Conservation (phyloP, 2,888 invertebrate genomes). For the Hirtodrosophila histrioides region DNA sequence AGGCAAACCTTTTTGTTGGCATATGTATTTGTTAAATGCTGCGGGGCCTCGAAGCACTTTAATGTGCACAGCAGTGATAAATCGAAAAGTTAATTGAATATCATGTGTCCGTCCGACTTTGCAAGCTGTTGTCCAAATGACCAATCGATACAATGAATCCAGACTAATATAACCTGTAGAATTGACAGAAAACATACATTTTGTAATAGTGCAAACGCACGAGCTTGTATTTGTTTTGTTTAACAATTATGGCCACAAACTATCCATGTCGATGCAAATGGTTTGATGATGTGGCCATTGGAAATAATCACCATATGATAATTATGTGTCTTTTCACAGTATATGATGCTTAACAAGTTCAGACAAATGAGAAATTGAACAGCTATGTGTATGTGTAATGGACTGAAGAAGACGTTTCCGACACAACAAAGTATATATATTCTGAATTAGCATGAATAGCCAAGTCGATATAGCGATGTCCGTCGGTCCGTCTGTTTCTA, state of each 20-base stretch:
- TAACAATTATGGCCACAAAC: not conserved
- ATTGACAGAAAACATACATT: not conserved
- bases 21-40: conserved; percentile 29
- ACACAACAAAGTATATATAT: too few relatives aligned
- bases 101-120: conserved; percentile 17
- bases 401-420: too few relatives aligned
- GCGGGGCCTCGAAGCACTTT: conserved; percentile 16
- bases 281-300: conserved; percentile 2
- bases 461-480: too few relatives aligned
- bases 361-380: too few relatives aligned
- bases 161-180: not conserved
- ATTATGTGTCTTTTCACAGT: not conserved
- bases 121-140: conserved; percentile 1
- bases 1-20: too few relatives aligned
- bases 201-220: too few relatives aligned
- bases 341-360: too few relatives aligned
- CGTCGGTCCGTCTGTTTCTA: too few relatives aligned
- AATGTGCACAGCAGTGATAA: conserved; percentile 35
- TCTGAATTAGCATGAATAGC: too few relatives aligned
- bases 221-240: conserved; percentile 5
- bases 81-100: conserved; percentile 51
- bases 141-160: too few relatives aligned
- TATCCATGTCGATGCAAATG: conserved; percentile 5
- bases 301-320: not conserved
- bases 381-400: too few relatives aligned